Evolutionary conservation across 2,888 invertebrate genomes (phyloP), one percentile per base, ranked within the genome.

Genomic region (Stegana nigrithorax): DNA sequence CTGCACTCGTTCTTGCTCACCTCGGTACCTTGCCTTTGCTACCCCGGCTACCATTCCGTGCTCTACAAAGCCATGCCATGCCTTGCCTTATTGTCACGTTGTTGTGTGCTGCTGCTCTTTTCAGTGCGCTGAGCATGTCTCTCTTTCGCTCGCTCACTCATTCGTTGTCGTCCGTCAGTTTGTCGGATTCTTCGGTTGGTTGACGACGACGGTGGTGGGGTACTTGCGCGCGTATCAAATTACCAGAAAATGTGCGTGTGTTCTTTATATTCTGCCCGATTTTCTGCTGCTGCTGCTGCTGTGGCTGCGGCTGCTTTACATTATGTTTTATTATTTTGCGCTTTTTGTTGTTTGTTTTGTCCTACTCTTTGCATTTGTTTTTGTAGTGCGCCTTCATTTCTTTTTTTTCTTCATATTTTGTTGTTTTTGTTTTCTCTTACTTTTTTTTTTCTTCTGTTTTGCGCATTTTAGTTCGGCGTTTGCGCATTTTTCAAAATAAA

Each of bases 161-260:
- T 2, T 44, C 44, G 17, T 42, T n/a, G 50, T 47, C 23, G 32
- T 59, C 47, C 60, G 25, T 67, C 63, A 66, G 56, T 81, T 80
- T 82, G 82, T 73, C 72, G 79, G 80, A 81, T 80, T 82, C 80
- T 77, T 81, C 82, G 82, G 80, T 80, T 82, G 82, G 82, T 79
- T 80, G 82, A 81, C 80, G 82, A n/a, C n/a, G n/a, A n/a, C n/a
- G n/a, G n/a, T n/a, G n/a, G n/a, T n/a, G n/a, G n/a, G n/a, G n/a
- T n/a, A 81, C 82, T 80, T 78, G 79, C 73, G 71, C 81, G 81
- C 76, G 79, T 82, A 80, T 80, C 80, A 68, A 69, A 80, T 80
- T 80, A 80, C 80, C 72, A 73, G 69, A 77, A 79, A 81, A 80
- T 81, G 78, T 81, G 82, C 81, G 81, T 80, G 78, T 81, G 76